Evolutionary conservation across 2,797 vertebrate species (phyloP).

Genomic region (Bradypodion pumilum): DNA sequence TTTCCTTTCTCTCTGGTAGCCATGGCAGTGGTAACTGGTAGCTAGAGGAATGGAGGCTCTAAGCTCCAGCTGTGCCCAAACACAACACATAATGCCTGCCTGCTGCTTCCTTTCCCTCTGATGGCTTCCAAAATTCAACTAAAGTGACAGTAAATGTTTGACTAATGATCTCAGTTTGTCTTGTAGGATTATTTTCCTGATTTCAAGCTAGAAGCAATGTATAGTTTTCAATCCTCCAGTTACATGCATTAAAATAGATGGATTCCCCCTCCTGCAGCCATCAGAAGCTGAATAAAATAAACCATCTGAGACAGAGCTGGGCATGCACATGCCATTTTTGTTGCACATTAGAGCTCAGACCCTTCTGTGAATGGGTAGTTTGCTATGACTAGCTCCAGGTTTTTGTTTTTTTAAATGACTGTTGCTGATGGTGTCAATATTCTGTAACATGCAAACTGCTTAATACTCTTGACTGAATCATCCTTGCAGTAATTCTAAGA

Average conservation of each 20-base stretch:
- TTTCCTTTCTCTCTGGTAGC: neutral
- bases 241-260: constrained; percentile 10
- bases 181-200: rapidly evolving
- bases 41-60: neutral
- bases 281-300: constrained; percentile 9
- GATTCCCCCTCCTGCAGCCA: neutral
- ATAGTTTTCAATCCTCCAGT: neutral
- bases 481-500: neutral
- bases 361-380: neutral
- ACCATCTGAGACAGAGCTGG: neutral
- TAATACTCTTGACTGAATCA: neutral
- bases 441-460: neutral
- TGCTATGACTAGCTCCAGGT: no score
- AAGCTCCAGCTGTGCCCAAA: neutral
- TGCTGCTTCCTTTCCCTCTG: neutral
- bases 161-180: neutral
- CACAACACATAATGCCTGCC: neutral
- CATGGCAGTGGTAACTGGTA: neutral
- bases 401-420: no score
- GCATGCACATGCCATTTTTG: neutral
- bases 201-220: neutral
- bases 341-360: neutral
- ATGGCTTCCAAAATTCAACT: neutral
- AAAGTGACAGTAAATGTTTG: neutral
- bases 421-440: no score